Base-by-base conservation (phyloP, 1,140 invertebrate species). In the Caerostris extrusa region DNA sequence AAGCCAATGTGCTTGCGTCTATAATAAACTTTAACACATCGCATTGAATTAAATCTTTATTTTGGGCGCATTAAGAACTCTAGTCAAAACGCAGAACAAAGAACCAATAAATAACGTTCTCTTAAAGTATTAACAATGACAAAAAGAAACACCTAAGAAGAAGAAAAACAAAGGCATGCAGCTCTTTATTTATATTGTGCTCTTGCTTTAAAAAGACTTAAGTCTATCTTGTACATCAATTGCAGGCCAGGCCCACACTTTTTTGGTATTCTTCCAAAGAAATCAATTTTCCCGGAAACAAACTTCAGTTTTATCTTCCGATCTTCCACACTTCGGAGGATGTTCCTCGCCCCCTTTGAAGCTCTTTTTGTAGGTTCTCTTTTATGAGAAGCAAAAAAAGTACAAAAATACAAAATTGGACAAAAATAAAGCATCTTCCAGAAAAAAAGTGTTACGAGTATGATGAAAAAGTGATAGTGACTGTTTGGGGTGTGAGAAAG, bases 221-320 rank as follows among this genome's bases (percentile, higher is more conserved):
- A 50, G 53, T 17, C 81, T 56, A 55, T 83, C 12, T 12, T 56
- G 4, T 5, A n/a, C 55, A 55, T 56, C 82, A 82, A 83, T n/a
- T 56, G 53, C 14, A 57, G 12, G 12, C 14, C 4, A 56, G 34
- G 34, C 82, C n/a, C 53, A 56, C 17, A 14, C 17, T 58, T 58
- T n/a, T 34, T 83, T 83, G 82, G 82, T 57, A n/a, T 58, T 57
- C 55, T 58, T 83, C 82, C 82, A 58, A 57, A 83, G 82, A 83
- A 83, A 83, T 83, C 82, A 83, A 83, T 83, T 83, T 58, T 55
- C 17, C 53, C 82, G 82, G 82, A 83, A 83, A 83, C 82, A 58
- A 83, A 83, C 82, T 83, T 83, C 56, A 56, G 55, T 83, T 83
- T 83, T 83, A 83, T 83, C 82, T 83, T 83, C 82, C 82, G 55